These are phyloP conservation scores for Lucilia sericata DNA, from an alignment of 1,140 invertebrate species.

Conservation along the genomic window DNA sequence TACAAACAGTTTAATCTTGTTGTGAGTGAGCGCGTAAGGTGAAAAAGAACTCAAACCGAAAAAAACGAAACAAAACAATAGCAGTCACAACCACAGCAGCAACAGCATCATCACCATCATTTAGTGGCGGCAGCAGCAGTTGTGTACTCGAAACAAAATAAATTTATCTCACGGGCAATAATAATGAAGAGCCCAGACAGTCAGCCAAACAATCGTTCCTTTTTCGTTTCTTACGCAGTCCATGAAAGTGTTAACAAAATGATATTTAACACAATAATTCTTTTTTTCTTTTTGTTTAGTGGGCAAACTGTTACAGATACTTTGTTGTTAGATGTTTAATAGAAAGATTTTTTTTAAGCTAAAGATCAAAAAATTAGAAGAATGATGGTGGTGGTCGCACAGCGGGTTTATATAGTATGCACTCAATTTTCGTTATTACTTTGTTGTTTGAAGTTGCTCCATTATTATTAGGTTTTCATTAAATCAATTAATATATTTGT, in stretches of 20 bases:
- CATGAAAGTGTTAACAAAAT: neutral
- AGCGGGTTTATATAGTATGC: neutral
- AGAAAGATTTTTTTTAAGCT: neutral
- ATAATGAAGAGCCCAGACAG: neutral
- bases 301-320: neutral
- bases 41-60: neutral
- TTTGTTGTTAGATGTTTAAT: neutral
- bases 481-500: constrained; percentile 42
- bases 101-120: neutral
- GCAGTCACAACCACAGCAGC: neutral
- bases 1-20: constrained; percentile 39
- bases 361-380: neutral
- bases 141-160: neutral
- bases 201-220: neutral
- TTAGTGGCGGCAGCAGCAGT: neutral
- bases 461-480: constrained; percentile 18
- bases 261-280: neutral
- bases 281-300: too few species aligned
- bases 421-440: neutral
- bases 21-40: neutral
- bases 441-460: constrained; percentile 1
- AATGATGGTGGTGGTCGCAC: neutral
- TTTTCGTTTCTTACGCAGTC: neutral
- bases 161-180: neutral
- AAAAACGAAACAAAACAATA: neutral